A percentile compares a stretch with the other conserved stretches of the same genome.
Conservation (phyloP, 1,140 invertebrate species). For the Orchestia grillus region DNA sequence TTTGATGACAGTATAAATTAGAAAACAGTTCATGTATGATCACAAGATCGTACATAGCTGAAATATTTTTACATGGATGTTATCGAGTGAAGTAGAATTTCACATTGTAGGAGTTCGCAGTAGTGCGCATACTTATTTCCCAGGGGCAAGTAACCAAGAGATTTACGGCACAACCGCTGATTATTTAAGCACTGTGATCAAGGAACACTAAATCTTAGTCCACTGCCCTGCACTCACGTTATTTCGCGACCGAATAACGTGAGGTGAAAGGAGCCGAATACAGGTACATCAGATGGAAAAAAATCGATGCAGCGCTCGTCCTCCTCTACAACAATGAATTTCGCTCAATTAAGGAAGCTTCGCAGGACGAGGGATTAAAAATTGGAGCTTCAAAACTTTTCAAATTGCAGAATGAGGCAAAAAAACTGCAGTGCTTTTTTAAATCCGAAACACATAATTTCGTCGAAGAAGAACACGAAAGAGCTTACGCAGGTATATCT, state of each 20-base stretch:
- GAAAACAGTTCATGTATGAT: too few relatives aligned
- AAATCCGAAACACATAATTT: not conserved
- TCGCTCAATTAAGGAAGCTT: not conserved
- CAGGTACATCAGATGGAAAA: not conserved
- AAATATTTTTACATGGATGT: too few relatives aligned
- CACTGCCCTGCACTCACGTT: not conserved
- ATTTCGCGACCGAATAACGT: too few relatives aligned
- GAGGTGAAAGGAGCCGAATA: not conserved
- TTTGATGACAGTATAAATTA: too few relatives aligned
- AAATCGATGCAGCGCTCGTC: not conserved
- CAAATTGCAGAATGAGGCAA: too few relatives aligned
- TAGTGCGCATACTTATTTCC: too few relatives aligned
- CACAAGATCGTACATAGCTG: too few relatives aligned
- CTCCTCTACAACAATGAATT: not conserved
- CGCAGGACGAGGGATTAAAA: too few relatives aligned
- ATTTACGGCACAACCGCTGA: not conserved
- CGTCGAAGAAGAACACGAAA: not conserved
- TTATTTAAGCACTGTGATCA: not conserved
- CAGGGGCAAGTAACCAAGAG: not conserved
- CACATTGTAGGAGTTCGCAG: too few relatives aligned
- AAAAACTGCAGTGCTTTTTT: not conserved
- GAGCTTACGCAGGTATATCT: too few relatives aligned
- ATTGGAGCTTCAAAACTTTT: too few relatives aligned
- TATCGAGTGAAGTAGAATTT: too few relatives aligned
- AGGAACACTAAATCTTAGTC: not conserved